A percentile compares a stretch with the other conserved stretches of the same genome.
phyloP scores from a whole-genome alignment of 2,113 vertebrate species.

The Dunckerocampus dactyliophorus region DNA sequence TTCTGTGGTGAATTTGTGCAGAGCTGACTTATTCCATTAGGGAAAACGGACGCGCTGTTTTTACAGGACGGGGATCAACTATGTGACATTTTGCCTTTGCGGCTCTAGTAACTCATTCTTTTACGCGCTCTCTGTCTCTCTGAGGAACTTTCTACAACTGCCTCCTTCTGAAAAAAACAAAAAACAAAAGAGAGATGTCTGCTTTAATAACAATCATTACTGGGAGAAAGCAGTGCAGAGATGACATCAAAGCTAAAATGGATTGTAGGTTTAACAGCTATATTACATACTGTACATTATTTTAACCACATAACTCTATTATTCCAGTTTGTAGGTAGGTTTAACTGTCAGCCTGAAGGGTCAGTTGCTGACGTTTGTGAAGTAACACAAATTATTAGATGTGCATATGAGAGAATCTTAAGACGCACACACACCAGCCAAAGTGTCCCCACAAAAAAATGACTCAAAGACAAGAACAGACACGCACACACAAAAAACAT shows the following conservation, averaged over 20 bases:
- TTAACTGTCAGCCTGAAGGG: conserved; percentile 48
- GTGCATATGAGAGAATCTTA: conserved; percentile 50
- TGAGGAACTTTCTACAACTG: conserved; percentile 35
- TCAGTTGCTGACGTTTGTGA: conserved; percentile 47
- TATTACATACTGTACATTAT: not conserved
- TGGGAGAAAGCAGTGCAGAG: conserved; percentile 4
- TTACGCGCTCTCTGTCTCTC: conserved; percentile 13
- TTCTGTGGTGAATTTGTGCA: conserved; percentile 27
- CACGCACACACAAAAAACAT: conserved; percentile 16
- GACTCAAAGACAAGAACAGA: conserved; percentile 2
- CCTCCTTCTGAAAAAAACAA: conserved; percentile 17
- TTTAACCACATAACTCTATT: not conserved
- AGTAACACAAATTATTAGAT: conserved; percentile 56
- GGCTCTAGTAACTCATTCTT: conserved; percentile 47
- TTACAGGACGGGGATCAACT: conserved; percentile 59
- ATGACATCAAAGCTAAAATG: conserved; percentile 1
- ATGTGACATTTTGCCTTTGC: conserved; percentile 53
- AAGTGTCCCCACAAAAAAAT: conserved; percentile 3
- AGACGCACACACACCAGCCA: conserved; percentile 21
- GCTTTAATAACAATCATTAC: conserved; percentile 41
- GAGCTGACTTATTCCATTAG: conserved; percentile 42
- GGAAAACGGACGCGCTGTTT: conserved; percentile 50
- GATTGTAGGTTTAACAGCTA: conserved; percentile 1
- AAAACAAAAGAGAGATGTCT: conserved; percentile 1
- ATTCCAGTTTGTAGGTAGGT: not conserved